Evolutionary conservation across 2,888 invertebrate species (phyloP).

Genomic region (Nymphalis c-album): DNA sequence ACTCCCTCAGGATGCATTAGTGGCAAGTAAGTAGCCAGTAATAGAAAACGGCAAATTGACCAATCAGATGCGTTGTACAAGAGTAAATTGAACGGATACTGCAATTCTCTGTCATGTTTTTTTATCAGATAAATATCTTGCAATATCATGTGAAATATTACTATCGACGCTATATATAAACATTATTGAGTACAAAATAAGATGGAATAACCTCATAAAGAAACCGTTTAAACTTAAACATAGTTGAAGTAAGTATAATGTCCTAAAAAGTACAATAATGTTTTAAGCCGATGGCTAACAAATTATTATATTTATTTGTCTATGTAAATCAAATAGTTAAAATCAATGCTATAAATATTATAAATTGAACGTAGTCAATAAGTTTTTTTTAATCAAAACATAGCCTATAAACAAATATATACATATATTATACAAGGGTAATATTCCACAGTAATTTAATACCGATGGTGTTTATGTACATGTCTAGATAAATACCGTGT

Average conservation of each 20-base stretch:
- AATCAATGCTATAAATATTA: too few relatives aligned
- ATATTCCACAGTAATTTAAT: conserved; percentile 24
- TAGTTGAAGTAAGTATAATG: too few relatives aligned
- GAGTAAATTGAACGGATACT: conserved; percentile 35
- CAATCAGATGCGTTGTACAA: conserved; percentile 34
- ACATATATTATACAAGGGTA: not conserved
- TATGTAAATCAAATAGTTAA: too few relatives aligned
- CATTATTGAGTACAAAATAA: not conserved
- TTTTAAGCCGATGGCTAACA: too few relatives aligned
- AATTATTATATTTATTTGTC: too few relatives aligned
- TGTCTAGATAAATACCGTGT: conserved; percentile 18
- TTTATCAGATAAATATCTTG: conserved; percentile 22
- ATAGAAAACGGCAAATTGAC: conserved; percentile 38
- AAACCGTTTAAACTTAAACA: not conserved
- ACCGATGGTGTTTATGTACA: conserved; percentile 23
- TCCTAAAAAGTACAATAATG: too few relatives aligned
- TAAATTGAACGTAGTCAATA: too few relatives aligned
- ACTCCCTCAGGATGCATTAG: conserved; percentile 23
- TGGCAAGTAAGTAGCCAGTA: conserved; percentile 33
- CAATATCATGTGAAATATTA: not conserved
- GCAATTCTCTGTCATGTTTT: conserved; percentile 24
- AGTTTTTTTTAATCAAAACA: too few relatives aligned
- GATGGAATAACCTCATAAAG: not conserved
- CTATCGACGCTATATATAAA: not conserved
- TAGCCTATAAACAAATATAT: not conserved